Conservation (phyloP, 2,888 invertebrate species). For the Apamea crenata region DNA sequence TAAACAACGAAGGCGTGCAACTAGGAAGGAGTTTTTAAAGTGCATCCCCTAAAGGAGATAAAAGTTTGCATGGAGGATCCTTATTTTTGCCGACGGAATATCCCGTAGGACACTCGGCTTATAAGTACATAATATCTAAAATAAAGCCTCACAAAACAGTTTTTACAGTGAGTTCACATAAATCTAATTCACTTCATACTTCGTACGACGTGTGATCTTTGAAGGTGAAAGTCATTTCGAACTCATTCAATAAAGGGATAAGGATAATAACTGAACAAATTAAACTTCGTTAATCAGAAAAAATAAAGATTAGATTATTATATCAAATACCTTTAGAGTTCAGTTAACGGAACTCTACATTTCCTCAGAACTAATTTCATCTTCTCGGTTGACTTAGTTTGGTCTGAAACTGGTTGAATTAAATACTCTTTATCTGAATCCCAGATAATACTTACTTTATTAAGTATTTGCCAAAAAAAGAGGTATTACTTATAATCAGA, state of each 20-base stretch:
- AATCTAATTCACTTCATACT: constrained; percentile 17
- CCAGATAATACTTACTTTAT: neutral
- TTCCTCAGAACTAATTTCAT: constrained; percentile 8
- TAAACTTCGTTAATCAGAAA: neutral
- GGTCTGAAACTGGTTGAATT: neutral
- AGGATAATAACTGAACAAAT: neutral
- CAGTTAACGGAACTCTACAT: neutral
- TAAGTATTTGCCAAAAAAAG: neutral
- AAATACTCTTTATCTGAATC: neutral
- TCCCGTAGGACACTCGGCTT: neutral
- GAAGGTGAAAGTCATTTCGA: constrained; percentile 29
- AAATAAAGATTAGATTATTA: neutral
- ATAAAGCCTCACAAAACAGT: neutral
- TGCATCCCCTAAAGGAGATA: neutral
- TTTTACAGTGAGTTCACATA: neutral
- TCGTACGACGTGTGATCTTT: constrained; percentile 18
- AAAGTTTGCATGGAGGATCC: neutral
- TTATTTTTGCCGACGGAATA: neutral
- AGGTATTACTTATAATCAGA: neutral
- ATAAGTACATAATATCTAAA: neutral
- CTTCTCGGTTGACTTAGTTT: neutral
- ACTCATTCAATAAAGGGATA: neutral
- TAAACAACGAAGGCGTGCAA: too few species aligned
- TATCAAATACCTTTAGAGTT: neutral
- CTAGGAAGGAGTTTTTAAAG: neutral